Base-by-base conservation (phyloP, 2,113 vertebrate genomes). In the Theropithecus gelada region DNA sequence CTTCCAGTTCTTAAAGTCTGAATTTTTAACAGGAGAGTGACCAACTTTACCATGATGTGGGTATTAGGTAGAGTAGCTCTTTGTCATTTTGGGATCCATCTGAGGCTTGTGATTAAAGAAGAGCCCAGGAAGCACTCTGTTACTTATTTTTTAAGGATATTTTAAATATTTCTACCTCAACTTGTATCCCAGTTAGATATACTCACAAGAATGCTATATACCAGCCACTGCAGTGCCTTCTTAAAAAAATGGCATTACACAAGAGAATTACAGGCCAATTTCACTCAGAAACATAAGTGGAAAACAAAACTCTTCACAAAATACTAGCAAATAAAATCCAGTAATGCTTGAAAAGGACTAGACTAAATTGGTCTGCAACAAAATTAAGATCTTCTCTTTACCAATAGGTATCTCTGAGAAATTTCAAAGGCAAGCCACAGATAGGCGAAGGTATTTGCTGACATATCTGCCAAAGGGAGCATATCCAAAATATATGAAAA, bases 81-180 rank as follows among this genome's bases (percentile, higher is more conserved):
- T 61, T 55, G 68, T 18, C 10, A 88, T 61, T 83, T 64, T 64
- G 61, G 20, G 23, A 94, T 68, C 76, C 73, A 48, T 35, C 20
- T 88, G 64, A 95, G 35, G 17, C 32, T 92, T 70, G 2, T 76
- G 81, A 87, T 84, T 94, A 95, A 59, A 78, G 50, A 68, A 40
- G 16, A 81, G 30, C 76, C 55, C 30, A 93, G 61, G 45, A 30
- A 96, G 86, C 88, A 88, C 30, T 52, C 30, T 50, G 30, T 18
- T 16, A 13, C 25, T 76, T 93, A 25, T 81, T 89, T 93, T 48
- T 64, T 8, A 93, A 93, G 50, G 35, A 57, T 32, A 76, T 30
- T 75, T 93, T 57, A 81, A 57, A 82, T 10, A 72, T 82, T 93
- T 93, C 48, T 88, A 84, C 91, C 66, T 95, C 45, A 85, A 88